These are phyloP conservation scores for Pristionchus mayeri DNA, from an alignment of 2,888 invertebrate genomes.

Conservation along the genomic window DNA sequence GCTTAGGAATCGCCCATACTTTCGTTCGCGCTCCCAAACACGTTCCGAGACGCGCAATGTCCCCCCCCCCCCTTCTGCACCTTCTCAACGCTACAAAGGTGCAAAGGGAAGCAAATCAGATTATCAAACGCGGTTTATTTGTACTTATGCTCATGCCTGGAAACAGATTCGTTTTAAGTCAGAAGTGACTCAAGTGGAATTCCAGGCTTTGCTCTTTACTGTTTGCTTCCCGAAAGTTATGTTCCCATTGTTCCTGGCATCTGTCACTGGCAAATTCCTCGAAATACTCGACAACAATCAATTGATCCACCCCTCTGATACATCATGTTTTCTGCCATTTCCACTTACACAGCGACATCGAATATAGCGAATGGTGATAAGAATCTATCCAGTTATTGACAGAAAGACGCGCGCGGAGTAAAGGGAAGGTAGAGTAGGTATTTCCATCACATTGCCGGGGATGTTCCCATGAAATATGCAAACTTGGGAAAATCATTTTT, in stretches of 20 bases:
- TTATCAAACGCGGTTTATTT: too few relatives aligned
- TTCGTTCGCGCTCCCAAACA: background rate
- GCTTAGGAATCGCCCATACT: background rate
- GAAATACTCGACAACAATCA: background rate
- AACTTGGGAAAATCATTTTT: too few relatives aligned
- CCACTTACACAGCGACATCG: background rate
- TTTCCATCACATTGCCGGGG: background rate
- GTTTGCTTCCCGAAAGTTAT: too few relatives aligned
- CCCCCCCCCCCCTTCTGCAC: background rate
- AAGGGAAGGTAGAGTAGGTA: background rate
- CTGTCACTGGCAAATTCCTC: too few relatives aligned
- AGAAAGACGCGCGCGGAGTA: background rate
- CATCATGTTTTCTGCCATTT: background rate
- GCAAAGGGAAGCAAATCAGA: too few relatives aligned
- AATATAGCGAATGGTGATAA: background rate
- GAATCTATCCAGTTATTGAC: constrained; percentile 41
- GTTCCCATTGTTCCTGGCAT: too few relatives aligned
- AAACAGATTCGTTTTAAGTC: too few relatives aligned
- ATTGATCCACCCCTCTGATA: background rate
- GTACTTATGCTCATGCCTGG: too few relatives aligned
- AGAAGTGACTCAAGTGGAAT: too few relatives aligned
- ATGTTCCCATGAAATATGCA: too few relatives aligned
- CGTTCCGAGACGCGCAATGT: background rate
- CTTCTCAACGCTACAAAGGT: too few relatives aligned
- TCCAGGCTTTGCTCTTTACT: too few relatives aligned